Percentiles rank a stretch among this genome's conserved stretches.
Conservation (phyloP, 2,113 vertebrate genomes). For the Ptychochromis oligacanthus region DNA sequence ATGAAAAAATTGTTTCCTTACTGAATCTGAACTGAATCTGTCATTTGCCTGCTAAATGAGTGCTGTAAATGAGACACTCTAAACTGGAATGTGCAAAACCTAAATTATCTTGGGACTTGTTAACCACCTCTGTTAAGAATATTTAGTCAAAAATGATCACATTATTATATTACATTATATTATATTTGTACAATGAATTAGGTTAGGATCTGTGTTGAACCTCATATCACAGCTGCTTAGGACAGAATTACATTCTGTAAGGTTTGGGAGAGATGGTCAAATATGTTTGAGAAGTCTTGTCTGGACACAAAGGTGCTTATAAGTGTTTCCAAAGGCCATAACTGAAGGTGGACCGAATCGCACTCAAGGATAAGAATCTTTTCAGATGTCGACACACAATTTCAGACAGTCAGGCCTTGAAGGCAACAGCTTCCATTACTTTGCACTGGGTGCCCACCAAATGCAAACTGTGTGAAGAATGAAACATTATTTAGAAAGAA, state of each 20-base stretch:
- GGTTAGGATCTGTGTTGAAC: not conserved
- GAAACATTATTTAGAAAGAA: slow-evolving; percentile 1
- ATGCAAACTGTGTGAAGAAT: not conserved
- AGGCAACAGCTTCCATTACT: not conserved
- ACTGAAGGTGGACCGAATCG: not conserved
- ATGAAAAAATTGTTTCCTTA: not conserved
- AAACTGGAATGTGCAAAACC: not conserved
- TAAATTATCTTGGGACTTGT: not conserved
- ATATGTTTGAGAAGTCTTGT: not conserved
- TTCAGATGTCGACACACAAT: not conserved
- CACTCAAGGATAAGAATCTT: not conserved
- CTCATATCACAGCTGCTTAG: not conserved
- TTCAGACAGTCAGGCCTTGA: not conserved
- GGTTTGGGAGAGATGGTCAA: too few species aligned
- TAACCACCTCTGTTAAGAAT: not conserved
- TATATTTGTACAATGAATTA: not conserved
- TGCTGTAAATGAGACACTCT: not conserved
- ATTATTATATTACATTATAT: not conserved
- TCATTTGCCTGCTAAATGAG: not conserved
- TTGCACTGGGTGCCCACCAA: not conserved
- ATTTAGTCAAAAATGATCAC: not conserved
- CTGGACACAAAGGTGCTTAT: not conserved
- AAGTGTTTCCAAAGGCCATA: not conserved
- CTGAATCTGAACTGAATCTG: not conserved
- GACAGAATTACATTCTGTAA: not conserved